Conservation (phyloP, 2,113 vertebrate species). For the Anser cygnoides region DNA sequence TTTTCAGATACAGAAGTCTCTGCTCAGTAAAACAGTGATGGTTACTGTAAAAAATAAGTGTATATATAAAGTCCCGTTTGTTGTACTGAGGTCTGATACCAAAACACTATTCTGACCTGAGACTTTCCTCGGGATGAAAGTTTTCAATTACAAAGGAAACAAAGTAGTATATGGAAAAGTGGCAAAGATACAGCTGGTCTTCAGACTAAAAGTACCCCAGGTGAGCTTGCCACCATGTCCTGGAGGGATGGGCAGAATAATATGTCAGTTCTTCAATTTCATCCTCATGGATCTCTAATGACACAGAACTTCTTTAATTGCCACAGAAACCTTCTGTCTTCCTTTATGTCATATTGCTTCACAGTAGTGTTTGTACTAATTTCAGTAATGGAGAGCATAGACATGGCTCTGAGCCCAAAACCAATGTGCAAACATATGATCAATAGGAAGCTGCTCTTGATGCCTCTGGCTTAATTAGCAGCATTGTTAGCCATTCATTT, state of each 20-base stretch:
- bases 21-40: background rate
- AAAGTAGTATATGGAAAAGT: background rate
- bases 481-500: background rate
- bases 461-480: conserved; percentile 1
- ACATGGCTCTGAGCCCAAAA: background rate
- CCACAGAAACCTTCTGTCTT: background rate
- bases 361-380: background rate
- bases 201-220: background rate
- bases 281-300: background rate
- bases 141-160: background rate
- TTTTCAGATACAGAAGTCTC: background rate
- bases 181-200: background rate
- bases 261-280: background rate
- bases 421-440: background rate
- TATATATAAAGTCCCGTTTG: background rate
- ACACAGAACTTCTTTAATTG: background rate
- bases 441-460: background rate
- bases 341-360: background rate
- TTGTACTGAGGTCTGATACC: background rate
- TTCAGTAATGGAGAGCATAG: background rate
- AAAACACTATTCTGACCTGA: background rate
- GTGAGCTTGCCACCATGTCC: background rate
- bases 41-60: background rate
- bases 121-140: background rate
- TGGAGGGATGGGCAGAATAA: background rate